phyloP scores from a whole-genome alignment of 2,113 vertebrate genomes.

The Poeciliopsis prolifica region DNA sequence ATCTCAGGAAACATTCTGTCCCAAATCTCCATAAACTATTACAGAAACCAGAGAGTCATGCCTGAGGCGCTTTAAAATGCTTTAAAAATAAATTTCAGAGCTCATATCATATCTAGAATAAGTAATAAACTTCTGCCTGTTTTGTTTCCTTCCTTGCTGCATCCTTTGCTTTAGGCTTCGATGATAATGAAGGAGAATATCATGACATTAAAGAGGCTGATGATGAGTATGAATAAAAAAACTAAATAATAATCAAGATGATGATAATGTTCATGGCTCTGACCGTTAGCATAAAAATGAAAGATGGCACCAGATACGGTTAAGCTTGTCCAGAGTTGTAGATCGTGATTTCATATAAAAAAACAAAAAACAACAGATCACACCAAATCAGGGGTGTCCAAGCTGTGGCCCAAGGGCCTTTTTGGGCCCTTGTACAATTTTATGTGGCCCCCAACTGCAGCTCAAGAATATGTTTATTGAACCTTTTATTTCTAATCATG shows the following conservation, averaged over 20 bases:
- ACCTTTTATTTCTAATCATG: too few species aligned
- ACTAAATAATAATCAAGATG: background rate
- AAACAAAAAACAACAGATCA: background rate
- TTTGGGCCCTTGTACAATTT: too few species aligned
- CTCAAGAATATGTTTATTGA: too few species aligned
- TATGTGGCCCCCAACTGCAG: too few species aligned
- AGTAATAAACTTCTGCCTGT: background rate
- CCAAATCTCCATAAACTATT: background rate
- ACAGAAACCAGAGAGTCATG: background rate
- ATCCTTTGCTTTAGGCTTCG: conserved; percentile 38
- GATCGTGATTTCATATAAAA: background rate
- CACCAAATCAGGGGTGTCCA: too few species aligned
- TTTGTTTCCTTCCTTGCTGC: background rate
- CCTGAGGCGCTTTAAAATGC: background rate
- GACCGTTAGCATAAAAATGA: conserved; percentile 24
- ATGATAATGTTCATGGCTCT: conserved; percentile 24
- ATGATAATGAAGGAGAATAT: conserved; percentile 49
- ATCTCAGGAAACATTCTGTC: background rate
- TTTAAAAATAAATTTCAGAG: background rate
- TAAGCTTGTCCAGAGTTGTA: background rate
- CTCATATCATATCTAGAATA: background rate
- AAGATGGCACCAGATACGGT: background rate
- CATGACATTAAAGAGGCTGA: conserved; percentile 27
- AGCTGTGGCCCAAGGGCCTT: too few species aligned
- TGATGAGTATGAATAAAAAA: conserved; percentile 26